phyloP scores from a whole-genome alignment of 1,140 invertebrate species.

The Andrena cerasifolii region DNA sequence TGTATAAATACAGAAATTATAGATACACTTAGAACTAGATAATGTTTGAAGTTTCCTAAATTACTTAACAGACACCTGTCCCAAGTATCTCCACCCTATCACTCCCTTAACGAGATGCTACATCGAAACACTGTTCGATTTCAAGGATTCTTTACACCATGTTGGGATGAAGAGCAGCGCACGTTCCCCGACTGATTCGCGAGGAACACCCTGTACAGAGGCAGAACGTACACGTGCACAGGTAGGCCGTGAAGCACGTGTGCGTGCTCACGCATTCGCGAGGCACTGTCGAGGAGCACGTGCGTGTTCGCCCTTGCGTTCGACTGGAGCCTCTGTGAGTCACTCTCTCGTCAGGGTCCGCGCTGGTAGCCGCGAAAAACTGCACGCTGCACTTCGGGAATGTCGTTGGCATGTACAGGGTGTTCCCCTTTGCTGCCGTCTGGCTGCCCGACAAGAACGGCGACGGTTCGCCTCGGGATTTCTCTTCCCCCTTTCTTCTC shows the following conservation, averaged over 20 bases:
- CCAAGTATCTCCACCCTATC: no score
- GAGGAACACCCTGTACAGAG: slow-evolving; percentile 32
- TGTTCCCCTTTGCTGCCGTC: slow-evolving; percentile 64
- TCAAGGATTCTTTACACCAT: no score
- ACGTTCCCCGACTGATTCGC: slow-evolving; percentile 2
- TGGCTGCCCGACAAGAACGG: slow-evolving; percentile 69
- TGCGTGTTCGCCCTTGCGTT: slow-evolving; percentile 58
- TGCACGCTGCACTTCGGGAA: slow-evolving; percentile 76
- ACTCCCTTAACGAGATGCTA: no score
- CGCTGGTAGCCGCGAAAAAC: slow-evolving; percentile 75
- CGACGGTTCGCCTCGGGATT: slow-evolving; percentile 53
- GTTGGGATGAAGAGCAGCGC: neutral
- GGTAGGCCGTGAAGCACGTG: slow-evolving; percentile 10
- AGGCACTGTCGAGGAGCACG: slow-evolving; percentile 39
- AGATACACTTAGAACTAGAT: no score
- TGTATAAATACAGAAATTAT: no score
- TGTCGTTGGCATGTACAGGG: slow-evolving; percentile 76
- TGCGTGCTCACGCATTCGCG: slow-evolving; percentile 16
- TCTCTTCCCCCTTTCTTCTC: slow-evolving; percentile 43
- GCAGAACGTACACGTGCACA: slow-evolving; percentile 15
- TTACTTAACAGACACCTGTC: no score
- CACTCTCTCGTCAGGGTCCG: slow-evolving; percentile 70
- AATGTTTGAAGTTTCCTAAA: no score
- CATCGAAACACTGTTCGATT: no score
- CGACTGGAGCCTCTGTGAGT: slow-evolving; percentile 68